Evolutionary conservation across 2,797 vertebrate species (phyloP), one percentile per base, ranked within the genome.

Genomic region (Melanotaenia parkinsoni): DNA sequence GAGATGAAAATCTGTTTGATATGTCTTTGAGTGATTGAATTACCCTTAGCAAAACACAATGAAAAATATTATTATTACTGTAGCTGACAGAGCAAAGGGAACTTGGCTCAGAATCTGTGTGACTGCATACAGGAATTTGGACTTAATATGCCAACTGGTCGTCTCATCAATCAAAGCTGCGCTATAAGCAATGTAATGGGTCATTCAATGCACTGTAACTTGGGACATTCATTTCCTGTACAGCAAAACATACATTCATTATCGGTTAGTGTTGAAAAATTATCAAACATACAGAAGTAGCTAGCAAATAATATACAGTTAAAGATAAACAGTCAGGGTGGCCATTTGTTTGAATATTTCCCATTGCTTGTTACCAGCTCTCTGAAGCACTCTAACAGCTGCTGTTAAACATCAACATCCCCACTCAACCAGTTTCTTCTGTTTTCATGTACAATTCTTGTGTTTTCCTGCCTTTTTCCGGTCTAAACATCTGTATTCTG

Each of bases 231-330:
- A 91, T 91, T 91, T 93, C 89, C 92, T 93, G 93, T 93, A 93
- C 91, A 94, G 91, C 92, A 93, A 94, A 94, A 91, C 93, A 93
- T 95, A 95, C 94, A 95, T 95, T 95, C 94, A 94, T 90, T 93
- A 95, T 95, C 94, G 94, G 94, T 95, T 95, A 92, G 92, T 91
- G 89, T 93, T 53, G 64, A 88, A 89, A 86, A 93, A 88, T 80
- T 24, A 93, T 84, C 81, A 90, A 86, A 91, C 84, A 80, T 65
- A 92, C 83, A 90, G 80, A 89, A 87, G 83, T 89, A 91, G 90
- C 90, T 83, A 88, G 90, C 84, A 90, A 85, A 87, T 89, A 91
- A 89, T 91, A 89, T 88, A 91, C 86, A 92, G 70, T 89, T 89
- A 86, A 73, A 91, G 84, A 88, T 84, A 89, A 93, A 91, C 90